Evolutionary conservation across 1,140 invertebrate species (phyloP).

Genomic region (Mactra quadrangularis): DNA sequence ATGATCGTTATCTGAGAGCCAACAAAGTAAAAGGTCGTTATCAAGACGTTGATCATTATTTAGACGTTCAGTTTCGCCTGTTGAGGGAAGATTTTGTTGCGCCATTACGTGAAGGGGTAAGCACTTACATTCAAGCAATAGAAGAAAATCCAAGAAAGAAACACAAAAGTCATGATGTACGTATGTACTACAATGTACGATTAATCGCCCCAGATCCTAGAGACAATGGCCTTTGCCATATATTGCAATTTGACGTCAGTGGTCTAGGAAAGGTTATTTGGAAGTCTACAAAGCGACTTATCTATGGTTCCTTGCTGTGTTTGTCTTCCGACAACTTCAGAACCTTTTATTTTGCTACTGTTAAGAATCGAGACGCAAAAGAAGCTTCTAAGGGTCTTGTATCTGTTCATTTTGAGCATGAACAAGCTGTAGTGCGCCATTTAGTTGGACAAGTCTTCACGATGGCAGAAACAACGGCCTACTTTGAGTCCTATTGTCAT

Average conservation of each 20-base stretch:
- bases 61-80: conserved; percentile 90
- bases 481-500: conserved; percentile 85
- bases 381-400: conserved; percentile 66
- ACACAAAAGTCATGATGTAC: conserved; percentile 61
- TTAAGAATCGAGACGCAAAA: conserved; percentile 85
- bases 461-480: conserved; percentile 84
- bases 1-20: conserved; percentile 84
- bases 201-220: conserved; percentile 63
- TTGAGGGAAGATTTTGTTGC: conserved; percentile 88
- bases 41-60: conserved; percentile 87
- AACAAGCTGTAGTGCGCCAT: conserved; percentile 7
- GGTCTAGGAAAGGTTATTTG: conserved; percentile 76
- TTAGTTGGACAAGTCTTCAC: conserved; percentile 62
- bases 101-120: conserved; percentile 82
- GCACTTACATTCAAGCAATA: conserved; percentile 54
- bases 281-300: conserved; percentile 86
- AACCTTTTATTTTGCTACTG: conserved; percentile 88
- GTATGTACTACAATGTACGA: conserved; percentile 74
- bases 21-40: conserved; percentile 87
- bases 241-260: conserved; percentile 75
- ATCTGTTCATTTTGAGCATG: conserved; percentile 80
- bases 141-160: conserved; percentile 25
- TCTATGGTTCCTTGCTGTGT: conserved; percentile 89
- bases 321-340: conserved; percentile 89
- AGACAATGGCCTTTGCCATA: conserved; percentile 65